phyloP scores from a whole-genome alignment of 37 sponge, comb jelly and placozoan species.

The Haliclona indistincta region DNA sequence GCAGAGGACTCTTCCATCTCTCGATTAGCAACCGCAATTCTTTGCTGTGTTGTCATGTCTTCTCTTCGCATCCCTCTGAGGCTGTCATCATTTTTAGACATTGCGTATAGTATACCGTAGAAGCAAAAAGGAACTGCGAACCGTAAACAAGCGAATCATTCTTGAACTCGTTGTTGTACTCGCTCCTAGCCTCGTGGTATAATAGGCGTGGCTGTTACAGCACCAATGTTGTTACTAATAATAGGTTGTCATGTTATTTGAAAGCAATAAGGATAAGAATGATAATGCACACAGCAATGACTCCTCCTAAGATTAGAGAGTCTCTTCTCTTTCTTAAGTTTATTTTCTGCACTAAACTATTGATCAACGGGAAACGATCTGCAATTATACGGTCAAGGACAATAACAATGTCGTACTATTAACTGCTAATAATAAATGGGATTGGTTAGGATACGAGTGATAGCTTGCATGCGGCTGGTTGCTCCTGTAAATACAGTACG shows the following conservation, averaged over 20 bases:
- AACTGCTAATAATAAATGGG: not conserved
- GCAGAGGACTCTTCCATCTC: constrained; percentile 53
- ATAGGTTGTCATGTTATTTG: constrained; percentile 28
- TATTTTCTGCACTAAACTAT: constrained; percentile 93
- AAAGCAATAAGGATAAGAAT: constrained; percentile 80
- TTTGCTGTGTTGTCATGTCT: too few relatives aligned
- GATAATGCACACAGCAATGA: constrained; percentile 94
- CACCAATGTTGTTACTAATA: not conserved
- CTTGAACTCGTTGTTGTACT: not conserved
- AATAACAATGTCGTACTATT: not conserved
- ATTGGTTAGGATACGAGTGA: constrained; percentile 65
- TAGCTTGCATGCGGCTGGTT: constrained; percentile 56
- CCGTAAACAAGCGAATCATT: too few relatives aligned
- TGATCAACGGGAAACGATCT: constrained; percentile 95
- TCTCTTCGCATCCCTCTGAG: too few relatives aligned
- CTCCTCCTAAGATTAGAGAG: constrained; percentile 92
- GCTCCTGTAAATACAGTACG: constrained; percentile 65
- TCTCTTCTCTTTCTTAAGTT: constrained; percentile 88
- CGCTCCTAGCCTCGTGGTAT: not conserved
- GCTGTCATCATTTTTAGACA: too few relatives aligned
- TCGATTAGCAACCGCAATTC: constrained; percentile 18
- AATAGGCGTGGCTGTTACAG: not conserved
- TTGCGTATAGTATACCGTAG: too few relatives aligned
- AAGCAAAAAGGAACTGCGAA: too few relatives aligned
- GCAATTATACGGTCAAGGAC: not conserved